phyloP scores from a whole-genome alignment of 2,888 invertebrate species.

The Anthophora plumipes region DNA sequence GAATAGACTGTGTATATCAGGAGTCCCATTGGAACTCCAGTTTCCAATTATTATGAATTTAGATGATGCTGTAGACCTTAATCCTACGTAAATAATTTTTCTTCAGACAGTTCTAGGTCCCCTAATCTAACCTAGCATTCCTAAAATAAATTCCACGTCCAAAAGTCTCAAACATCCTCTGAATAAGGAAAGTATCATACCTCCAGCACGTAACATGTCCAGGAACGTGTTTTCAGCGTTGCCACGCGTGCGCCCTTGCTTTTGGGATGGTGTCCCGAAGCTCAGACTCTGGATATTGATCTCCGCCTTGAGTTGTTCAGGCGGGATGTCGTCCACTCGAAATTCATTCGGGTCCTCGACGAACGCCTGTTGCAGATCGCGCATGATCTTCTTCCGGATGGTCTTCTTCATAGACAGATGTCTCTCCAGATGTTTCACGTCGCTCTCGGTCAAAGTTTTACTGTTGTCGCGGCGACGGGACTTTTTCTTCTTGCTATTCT shows the following conservation, averaged over 20 bases:
- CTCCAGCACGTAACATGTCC: slow-evolving; percentile 89
- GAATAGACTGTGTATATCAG: too few relatives aligned
- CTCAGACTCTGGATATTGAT: slow-evolving; percentile 89
- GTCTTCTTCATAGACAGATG: slow-evolving; percentile 95
- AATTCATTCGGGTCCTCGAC: slow-evolving; percentile 91
- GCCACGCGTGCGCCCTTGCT: slow-evolving; percentile 85
- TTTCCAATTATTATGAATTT: too few relatives aligned
- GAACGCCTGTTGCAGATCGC: slow-evolving; percentile 91
- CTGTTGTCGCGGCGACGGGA: slow-evolving; percentile 89
- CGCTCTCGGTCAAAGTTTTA: slow-evolving; percentile 88
- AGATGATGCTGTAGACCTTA: too few relatives aligned
- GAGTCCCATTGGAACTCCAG: too few relatives aligned
- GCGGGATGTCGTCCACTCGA: slow-evolving; percentile 89
- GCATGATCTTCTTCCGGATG: slow-evolving; percentile 93
- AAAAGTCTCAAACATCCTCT: too few relatives aligned
- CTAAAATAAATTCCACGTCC: too few relatives aligned
- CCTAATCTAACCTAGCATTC: too few relatives aligned
- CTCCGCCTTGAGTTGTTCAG: slow-evolving; percentile 89
- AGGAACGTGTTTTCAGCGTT: slow-evolving; percentile 88
- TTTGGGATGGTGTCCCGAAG: slow-evolving; percentile 85
- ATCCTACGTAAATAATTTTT: too few relatives aligned
- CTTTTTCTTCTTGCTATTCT: slow-evolving; percentile 87
- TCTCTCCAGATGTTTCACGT: slow-evolving; percentile 91
- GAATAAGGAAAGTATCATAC: slow-evolving; percentile 66
- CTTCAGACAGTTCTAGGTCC: too few relatives aligned